These are phyloP conservation scores for Laticauda colubrina DNA, from an alignment of 2,113 vertebrate species.

Conservation along the genomic window DNA sequence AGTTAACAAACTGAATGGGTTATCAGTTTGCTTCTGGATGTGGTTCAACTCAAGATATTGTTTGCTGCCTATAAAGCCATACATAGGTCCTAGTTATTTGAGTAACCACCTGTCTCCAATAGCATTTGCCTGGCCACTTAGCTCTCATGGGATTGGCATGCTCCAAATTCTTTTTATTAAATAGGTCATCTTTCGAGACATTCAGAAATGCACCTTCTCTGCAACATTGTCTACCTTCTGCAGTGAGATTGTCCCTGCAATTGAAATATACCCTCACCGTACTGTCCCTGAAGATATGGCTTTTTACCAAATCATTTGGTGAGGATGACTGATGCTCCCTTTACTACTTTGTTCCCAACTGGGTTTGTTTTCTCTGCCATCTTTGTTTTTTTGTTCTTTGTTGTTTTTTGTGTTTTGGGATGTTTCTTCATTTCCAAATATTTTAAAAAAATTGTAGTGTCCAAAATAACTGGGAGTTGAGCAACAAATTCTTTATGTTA, in stretches of 20 bases:
- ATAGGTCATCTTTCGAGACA: not conserved
- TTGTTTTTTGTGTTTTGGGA: not conserved
- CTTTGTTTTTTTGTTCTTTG: not conserved
- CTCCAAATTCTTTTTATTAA: not conserved
- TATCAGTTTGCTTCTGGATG: not conserved
- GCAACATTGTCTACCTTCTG: not conserved
- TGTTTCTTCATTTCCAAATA: not conserved
- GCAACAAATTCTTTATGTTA: not conserved
- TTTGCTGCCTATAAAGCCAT: not conserved
- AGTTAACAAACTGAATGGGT: not conserved
- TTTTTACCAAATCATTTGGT: not conserved
- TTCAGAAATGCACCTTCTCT: not conserved
- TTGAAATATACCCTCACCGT: not conserved
- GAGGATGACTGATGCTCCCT: not conserved
- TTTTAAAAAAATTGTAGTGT: not conserved
- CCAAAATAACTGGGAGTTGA: not conserved
- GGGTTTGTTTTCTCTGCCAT: not conserved
- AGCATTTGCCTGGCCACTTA: not conserved
- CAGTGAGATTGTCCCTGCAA: not conserved
- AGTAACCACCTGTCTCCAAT: not conserved
- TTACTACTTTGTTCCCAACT: not conserved
- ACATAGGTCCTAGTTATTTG: not conserved
- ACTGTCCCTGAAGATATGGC: not conserved
- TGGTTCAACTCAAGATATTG: not conserved
- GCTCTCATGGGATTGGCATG: not conserved